Evolutionary conservation across 2,797 vertebrate genomes (phyloP).

Genomic region (Lithobates pipiens): DNA sequence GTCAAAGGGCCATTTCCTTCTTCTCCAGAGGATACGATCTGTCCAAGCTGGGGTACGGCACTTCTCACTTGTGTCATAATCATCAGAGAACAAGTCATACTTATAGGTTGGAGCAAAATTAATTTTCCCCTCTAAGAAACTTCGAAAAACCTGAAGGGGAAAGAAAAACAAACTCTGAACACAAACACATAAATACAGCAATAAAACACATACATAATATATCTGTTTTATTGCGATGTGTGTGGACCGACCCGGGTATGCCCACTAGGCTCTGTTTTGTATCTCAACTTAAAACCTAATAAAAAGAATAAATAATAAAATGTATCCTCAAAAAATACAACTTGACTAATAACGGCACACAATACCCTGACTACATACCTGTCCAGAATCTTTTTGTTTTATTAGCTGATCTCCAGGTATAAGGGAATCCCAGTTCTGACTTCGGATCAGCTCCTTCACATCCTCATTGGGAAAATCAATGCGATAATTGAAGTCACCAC

Average conservation of each 20-base stretch:
- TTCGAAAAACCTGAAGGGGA: constrained; percentile 85
- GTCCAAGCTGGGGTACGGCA: constrained; percentile 98
- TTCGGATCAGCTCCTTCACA: constrained; percentile 93
- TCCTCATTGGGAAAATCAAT: constrained; percentile 95
- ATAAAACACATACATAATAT: too few relatives aligned
- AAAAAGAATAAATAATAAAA: too few relatives aligned
- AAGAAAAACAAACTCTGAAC: constrained; percentile 49
- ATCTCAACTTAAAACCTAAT: too few relatives aligned
- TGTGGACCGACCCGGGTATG: too few relatives aligned
- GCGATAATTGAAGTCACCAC: constrained; percentile 97
- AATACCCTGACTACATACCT: constrained; percentile 74
- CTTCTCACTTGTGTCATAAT: constrained; percentile 98
- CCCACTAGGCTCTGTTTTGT: too few relatives aligned
- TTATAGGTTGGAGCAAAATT: constrained; percentile 98
- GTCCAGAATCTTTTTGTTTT: constrained; percentile 90
- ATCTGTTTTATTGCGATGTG: too few relatives aligned
- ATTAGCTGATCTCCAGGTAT: constrained; percentile 93
- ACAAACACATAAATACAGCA: not conserved
- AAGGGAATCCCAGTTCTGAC: constrained; percentile 93
- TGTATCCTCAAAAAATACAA: too few relatives aligned
- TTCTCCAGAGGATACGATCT: constrained; percentile 95
- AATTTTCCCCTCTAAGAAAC: constrained; percentile 92
- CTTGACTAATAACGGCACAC: not conserved
- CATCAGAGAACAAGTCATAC: constrained; percentile 97
- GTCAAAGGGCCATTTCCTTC: constrained; percentile 97